A percentile compares a stretch with the other conserved stretches of the same genome.
These are phyloP conservation scores for Melanocharis versteri DNA, from an alignment of 2,113 vertebrate species.

Conservation along the genomic window DNA sequence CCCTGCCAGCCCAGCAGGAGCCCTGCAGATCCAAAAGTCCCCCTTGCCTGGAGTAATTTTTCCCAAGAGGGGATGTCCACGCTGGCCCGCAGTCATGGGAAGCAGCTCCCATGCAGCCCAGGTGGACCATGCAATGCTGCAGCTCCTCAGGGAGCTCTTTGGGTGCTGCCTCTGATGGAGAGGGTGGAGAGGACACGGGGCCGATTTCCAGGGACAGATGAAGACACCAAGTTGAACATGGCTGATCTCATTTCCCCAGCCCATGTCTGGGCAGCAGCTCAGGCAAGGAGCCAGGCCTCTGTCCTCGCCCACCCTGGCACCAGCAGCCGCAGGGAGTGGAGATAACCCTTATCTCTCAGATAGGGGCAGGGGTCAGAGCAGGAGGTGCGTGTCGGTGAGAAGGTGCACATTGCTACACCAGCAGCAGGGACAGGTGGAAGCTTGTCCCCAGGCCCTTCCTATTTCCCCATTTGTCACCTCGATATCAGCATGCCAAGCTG, in stretches of 20 bases:
- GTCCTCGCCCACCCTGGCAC: not conserved
- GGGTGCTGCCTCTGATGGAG: not conserved
- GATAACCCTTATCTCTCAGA: slow-evolving; percentile 44
- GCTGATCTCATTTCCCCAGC: not conserved
- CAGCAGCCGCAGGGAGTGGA: not conserved
- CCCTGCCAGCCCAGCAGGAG: not conserved
- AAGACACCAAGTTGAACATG: not conserved
- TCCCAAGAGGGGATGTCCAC: accelerated
- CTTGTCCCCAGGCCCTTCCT: slow-evolving; percentile 47
- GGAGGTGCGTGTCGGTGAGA: not conserved
- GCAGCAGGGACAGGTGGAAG: slow-evolving; percentile 67
- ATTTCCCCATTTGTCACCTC: slow-evolving; percentile 63
- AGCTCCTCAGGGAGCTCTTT: not conserved
- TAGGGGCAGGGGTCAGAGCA: not conserved
- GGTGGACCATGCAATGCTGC: not conserved
- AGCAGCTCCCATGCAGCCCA: not conserved
- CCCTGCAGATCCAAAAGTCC: not conserved
- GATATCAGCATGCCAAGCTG: slow-evolving; percentile 61
- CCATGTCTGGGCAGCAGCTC: not conserved
- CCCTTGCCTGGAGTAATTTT: not conserved
- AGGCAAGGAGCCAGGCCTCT: not conserved
- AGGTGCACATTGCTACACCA: not conserved
- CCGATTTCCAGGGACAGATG: not conserved
- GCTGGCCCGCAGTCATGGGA: not conserved
- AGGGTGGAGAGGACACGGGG: not conserved